These are phyloP conservation scores for Nycticebus coucang DNA, from an alignment of 2,113 vertebrate species.

Conservation along the genomic window DNA sequence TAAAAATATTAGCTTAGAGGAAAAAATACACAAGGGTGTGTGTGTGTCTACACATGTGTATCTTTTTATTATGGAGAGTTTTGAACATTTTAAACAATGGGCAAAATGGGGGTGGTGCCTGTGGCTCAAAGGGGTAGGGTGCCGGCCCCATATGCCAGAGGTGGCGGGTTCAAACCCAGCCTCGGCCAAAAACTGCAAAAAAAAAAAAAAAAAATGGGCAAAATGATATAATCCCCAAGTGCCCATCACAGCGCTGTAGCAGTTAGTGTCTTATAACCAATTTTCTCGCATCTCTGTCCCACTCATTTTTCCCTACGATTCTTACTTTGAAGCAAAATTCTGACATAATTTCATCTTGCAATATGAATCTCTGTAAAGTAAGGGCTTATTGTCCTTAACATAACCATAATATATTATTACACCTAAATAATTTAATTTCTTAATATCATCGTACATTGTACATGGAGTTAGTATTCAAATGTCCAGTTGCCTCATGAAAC, in stretches of 20 bases:
- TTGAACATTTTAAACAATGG: neutral
- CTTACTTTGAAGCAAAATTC: constrained; percentile 33
- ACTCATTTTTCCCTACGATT: neutral
- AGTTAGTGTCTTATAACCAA: neutral
- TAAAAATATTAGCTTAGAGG: neutral
- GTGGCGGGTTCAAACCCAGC: no score
- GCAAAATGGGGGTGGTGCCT: neutral
- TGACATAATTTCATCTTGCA: neutral
- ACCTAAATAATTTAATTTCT: neutral
- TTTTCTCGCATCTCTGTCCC: neutral
- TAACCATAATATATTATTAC: neutral
- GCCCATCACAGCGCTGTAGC: neutral
- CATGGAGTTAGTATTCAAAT: neutral
- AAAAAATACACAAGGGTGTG: neutral
- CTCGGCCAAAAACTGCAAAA: no score
- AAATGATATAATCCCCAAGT: neutral
- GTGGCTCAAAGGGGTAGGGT: no score
- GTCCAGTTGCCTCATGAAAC: neutral
- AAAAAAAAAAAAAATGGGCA: neutral
- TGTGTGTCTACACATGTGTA: neutral
- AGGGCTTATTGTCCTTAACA: neutral
- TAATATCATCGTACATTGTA: neutral
- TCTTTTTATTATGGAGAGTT: neutral
- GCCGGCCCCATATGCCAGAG: no score
- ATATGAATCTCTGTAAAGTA: neutral